Evolutionary conservation across 2,113 vertebrate genomes (phyloP), one percentile per base, ranked within the genome.

Genomic region (Pipa parva): DNA sequence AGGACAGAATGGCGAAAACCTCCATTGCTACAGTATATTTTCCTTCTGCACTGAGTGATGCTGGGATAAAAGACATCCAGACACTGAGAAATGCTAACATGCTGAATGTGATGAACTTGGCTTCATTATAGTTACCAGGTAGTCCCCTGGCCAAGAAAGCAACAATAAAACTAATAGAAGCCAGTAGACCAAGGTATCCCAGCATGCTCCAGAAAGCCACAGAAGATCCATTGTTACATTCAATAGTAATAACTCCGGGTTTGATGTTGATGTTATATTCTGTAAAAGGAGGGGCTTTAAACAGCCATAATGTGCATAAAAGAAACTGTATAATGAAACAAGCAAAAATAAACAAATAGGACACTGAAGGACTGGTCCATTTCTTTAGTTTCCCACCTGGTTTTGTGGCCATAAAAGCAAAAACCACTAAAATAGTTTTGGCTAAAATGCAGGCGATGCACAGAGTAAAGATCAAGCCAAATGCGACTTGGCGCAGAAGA

Each of bases 61-160:
- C n/a, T n/a, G n/a, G n/a, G n/a, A n/a, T n/a, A n/a, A n/a, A n/a
- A n/a, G n/a, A n/a, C n/a, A n/a, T n/a, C n/a, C n/a, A n/a, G n/a
- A n/a, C n/a, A n/a, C n/a, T n/a, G n/a, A n/a, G n/a, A n/a, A n/a
- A n/a, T n/a, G n/a, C n/a, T n/a, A n/a, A n/a, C n/a, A n/a, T n/a
- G n/a, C n/a, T n/a, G n/a, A n/a, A n/a, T n/a, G n/a, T n/a, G n/a
- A n/a, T n/a, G n/a, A n/a, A n/a, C n/a, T 70, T 76, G 21, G 74
- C 63, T 26, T 76, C 74, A 25, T 76, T 76, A 31, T 73, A 76
- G 18, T 27, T 71, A 36, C 70, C 74, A 21, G 74, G 74, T 1
- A 75, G 46, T 15, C 46, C 64, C 12, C 74, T 69, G 11, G 71
- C 71, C 45, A 72, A 9, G 31, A 75, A 75, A 27, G 74, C 73